phyloP scores from a whole-genome alignment of 2,113 vertebrate species.

The Mola mola region DNA sequence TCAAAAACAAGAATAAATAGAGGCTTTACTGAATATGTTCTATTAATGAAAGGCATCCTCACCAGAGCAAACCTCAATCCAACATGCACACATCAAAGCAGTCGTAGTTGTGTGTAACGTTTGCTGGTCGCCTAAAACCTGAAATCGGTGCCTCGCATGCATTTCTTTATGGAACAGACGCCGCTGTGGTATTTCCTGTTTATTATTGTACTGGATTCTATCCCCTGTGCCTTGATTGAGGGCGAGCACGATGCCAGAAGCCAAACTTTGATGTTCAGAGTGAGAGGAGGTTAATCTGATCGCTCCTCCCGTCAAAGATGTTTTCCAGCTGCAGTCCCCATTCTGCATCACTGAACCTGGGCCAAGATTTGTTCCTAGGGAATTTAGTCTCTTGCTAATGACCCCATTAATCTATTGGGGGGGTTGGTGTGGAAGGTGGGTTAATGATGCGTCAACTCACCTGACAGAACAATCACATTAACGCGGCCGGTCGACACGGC shows the following conservation, averaged over 20 bases:
- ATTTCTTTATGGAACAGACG: slow-evolving; percentile 4
- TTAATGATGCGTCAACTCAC: slow-evolving; percentile 67
- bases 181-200: slow-evolving; percentile 11
- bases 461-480: slow-evolving; percentile 76
- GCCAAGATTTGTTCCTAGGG: slow-evolving; percentile 12
- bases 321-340: slow-evolving; percentile 26
- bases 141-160: slow-evolving; percentile 11
- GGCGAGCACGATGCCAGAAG: slow-evolving; percentile 4
- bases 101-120: neutral
- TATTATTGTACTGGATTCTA: neutral
- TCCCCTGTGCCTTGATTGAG: slow-evolving; percentile 20
- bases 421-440: neutral
- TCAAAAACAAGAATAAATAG: neutral
- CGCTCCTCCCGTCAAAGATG: slow-evolving; percentile 46
- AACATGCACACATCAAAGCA: slow-evolving; percentile 27
- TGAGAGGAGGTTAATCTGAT: neutral
- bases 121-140: slow-evolving; percentile 10
- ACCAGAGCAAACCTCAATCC: slow-evolving; percentile 34
- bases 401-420: slow-evolving; percentile 57
- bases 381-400: slow-evolving; percentile 54
- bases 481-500: slow-evolving; percentile 39
- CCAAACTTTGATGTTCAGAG: slow-evolving; percentile 33
- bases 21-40: neutral
- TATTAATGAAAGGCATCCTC: slow-evolving; percentile 25
- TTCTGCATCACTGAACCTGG: slow-evolving; percentile 13